A percentile compares a stretch with the other conserved stretches of the same genome.
Conservation (phyloP, 2,797 vertebrate genomes). For the Sparus aurata region DNA sequence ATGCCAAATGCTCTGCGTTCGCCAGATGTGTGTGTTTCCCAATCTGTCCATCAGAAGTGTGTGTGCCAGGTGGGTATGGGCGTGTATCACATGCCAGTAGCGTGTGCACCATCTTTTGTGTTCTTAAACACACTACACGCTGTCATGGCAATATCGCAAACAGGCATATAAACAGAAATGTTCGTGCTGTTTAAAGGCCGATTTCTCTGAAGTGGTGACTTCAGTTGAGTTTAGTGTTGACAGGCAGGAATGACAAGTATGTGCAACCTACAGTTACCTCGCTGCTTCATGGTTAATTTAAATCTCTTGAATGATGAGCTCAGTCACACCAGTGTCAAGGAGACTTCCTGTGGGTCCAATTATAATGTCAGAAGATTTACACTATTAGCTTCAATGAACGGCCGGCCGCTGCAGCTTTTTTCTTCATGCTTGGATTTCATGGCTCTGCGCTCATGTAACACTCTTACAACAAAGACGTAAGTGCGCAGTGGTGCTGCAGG, state of each 20-base stretch:
- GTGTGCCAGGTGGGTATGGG: slow-evolving; percentile 30
- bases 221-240: slow-evolving; percentile 32
- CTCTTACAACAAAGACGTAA: not conserved
- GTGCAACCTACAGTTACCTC: not conserved
- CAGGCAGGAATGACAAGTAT: slow-evolving; percentile 41
- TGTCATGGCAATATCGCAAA: slow-evolving; percentile 58
- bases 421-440: not conserved
- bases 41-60: not conserved
- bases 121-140: not conserved
- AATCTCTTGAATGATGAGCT: not conserved
- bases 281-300: not conserved
- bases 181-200: not conserved
- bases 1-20: slow-evolving; percentile 29
- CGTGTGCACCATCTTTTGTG: not conserved
- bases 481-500: not conserved
- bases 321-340: not conserved
- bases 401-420: not conserved
- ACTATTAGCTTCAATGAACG: not conserved
- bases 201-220: slow-evolving; percentile 12
- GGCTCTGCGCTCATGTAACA: not conserved
- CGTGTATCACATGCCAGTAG: slow-evolving; percentile 28
- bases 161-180: slow-evolving; percentile 52
- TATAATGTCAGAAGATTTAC: slow-evolving; percentile 21
- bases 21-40: slow-evolving; percentile 9
- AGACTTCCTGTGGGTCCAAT: not conserved